Base-by-base conservation (phyloP, 2,888 invertebrate genomes). In the Pachymerium ferrugineum region DNA sequence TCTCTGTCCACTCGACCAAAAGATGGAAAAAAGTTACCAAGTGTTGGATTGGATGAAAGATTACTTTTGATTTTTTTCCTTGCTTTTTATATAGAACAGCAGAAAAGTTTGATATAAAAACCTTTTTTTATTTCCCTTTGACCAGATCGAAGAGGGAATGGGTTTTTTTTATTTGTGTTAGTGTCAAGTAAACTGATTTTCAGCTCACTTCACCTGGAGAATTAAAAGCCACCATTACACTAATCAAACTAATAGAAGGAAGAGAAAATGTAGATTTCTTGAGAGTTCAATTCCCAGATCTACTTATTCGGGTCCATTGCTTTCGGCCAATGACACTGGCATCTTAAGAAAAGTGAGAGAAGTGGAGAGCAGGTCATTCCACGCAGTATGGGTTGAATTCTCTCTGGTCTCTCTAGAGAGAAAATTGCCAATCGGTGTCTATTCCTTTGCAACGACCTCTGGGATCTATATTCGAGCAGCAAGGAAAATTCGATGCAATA, bases 341-440 rank as follows among this genome's bases (percentile, higher is more conserved):
- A 47, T 47, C 47, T 47, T 47, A 47, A 47, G 47, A 47, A 47
- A 47, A 47, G 47, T 47, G 47, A 47, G 47, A 47, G 47, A 47
- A 47, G 47, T 47, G 47, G 47, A 47, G 47, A 47, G 47, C 47
- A 16, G 47, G 47, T 47, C 47, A 47, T 47, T 47, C 19, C 47
- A 47, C 22, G 47, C 47, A 22, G 47, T 47, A 47, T 22, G 47
- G 47, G 47, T 47, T 47, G 47, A 47, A 47, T 47, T 47, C 47
- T 47, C 47, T 16, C 47, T 47, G 47, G 47, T 22, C 47, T 47
- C 47, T 47, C 47, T 47, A 22, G 47, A 47, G 47, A 47, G 47
- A 47, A 47, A 47, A 47, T 47, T 47, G 47, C 47, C 47, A 47
- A 47, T 47, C 47, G 47, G 47, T 47, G 47, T 47, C 47, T 47